Conservation (phyloP, 2,113 vertebrate species). For the Forbesichthys papilliferus region DNA sequence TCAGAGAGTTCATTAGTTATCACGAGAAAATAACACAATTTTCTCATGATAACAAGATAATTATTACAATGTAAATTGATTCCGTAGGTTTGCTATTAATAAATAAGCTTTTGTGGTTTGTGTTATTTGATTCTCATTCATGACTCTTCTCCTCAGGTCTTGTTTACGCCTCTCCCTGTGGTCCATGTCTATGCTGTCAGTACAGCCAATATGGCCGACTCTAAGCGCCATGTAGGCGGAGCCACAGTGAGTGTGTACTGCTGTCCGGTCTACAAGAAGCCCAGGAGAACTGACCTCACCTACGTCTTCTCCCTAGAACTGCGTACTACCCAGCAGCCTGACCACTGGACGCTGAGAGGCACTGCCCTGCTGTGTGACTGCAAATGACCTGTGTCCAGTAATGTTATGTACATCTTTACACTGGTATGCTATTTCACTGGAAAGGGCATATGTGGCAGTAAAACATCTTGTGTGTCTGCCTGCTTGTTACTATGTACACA, state of each 20-base stretch:
- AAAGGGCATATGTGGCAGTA: no score
- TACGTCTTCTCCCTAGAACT: constrained; percentile 80
- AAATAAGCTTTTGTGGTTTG: no score
- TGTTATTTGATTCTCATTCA: neutral
- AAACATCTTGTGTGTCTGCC: no score
- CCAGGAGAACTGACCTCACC: constrained; percentile 80
- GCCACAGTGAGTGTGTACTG: constrained; percentile 58
- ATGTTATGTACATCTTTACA: neutral
- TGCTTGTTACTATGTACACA: no score
- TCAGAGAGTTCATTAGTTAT: no score
- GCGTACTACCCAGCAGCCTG: constrained; percentile 70
- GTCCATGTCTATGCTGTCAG: constrained; percentile 83
- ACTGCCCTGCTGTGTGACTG: constrained; percentile 82
- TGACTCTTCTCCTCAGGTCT: constrained; percentile 69
- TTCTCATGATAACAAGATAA: no score
- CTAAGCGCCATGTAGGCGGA: constrained; percentile 42
- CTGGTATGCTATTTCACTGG: no score
- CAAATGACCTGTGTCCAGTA: constrained; percentile 56
- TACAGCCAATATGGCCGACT: constrained; percentile 43
- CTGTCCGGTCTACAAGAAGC: constrained; percentile 86
- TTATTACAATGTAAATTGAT: no score
- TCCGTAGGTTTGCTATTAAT: no score
- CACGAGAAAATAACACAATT: no score
- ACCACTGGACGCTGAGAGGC: constrained; percentile 83
- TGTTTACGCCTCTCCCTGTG: constrained; percentile 83